Conservation (phyloP, 2,113 vertebrate species). For the Charina bottae region DNA sequence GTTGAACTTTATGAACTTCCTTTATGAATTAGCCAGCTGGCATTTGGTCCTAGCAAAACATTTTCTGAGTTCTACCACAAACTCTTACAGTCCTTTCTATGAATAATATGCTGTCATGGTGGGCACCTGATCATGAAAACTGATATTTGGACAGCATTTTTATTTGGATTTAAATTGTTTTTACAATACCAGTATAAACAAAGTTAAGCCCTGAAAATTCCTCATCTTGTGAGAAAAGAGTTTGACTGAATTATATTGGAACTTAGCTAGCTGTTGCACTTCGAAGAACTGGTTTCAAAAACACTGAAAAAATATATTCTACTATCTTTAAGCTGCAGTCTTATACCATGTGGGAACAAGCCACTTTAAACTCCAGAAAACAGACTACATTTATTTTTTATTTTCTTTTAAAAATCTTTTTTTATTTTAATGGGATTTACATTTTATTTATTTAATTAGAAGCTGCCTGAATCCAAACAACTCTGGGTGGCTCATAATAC, state of each 20-base stretch:
- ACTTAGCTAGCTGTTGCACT: constrained; percentile 52
- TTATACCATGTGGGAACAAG: background rate
- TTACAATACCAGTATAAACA: constrained; percentile 65
- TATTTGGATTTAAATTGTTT: constrained; percentile 73
- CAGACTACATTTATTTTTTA: background rate
- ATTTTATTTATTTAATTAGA: background rate
- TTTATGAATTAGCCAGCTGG: constrained; percentile 62
- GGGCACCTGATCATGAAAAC: constrained; percentile 66
- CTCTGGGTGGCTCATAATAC: too few species aligned
- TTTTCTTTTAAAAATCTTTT: background rate
- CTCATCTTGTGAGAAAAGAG: constrained; percentile 57
- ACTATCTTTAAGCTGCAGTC: background rate
- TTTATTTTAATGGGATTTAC: constrained; percentile 17
- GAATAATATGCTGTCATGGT: constrained; percentile 62
- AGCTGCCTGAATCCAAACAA: too few species aligned
- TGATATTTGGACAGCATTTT: constrained; percentile 67
- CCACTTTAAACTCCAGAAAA: background rate
- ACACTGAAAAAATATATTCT: constrained; percentile 23
- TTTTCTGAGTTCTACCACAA: constrained; percentile 62
- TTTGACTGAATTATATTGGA: constrained; percentile 50
- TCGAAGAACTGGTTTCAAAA: constrained; percentile 43
- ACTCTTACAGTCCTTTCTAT: constrained; percentile 60
- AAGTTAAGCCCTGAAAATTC: constrained; percentile 56
- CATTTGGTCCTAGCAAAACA: constrained; percentile 64
- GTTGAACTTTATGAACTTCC: constrained; percentile 63